These are phyloP conservation scores for Limenitis camilla DNA, from an alignment of 2,888 invertebrate genomes.

Conservation along the genomic window DNA sequence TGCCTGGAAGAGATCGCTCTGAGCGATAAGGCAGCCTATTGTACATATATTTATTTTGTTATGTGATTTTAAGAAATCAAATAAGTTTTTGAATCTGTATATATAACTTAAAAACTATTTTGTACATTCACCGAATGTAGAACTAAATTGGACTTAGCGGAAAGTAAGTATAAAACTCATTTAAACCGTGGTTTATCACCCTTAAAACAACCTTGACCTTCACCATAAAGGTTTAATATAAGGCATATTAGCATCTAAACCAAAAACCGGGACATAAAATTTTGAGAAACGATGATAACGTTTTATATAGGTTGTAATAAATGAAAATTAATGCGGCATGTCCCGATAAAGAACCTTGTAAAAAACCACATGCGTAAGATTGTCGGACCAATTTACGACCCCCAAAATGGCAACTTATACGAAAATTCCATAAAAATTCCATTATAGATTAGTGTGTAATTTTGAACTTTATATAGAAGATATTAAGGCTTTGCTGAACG, in stretches of 20 bases:
- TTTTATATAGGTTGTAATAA: constrained; percentile 11
- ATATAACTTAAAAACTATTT: too few species aligned
- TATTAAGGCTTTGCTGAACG: neutral
- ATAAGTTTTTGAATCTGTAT: too few species aligned
- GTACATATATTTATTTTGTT: too few species aligned
- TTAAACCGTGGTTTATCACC: too few species aligned
- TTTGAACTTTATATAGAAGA: constrained; percentile 1
- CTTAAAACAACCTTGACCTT: too few species aligned
- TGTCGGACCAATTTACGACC: constrained; percentile 13
- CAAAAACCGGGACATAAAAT: neutral
- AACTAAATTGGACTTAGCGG: too few species aligned
- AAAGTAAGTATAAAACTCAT: too few species aligned
- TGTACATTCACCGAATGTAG: too few species aligned
- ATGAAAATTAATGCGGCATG: constrained; percentile 7
- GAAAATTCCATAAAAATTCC: constrained; percentile 1
- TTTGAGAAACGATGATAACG: neutral
- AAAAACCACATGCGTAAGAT: constrained; percentile 13
- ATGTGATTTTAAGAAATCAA: too few species aligned
- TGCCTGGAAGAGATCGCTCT: too few species aligned
- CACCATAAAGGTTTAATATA: neutral
- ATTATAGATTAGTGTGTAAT: neutral
- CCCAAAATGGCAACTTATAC: constrained; percentile 3
- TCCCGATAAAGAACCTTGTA: constrained; percentile 6
- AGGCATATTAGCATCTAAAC: neutral
- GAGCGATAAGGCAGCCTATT: too few species aligned